Percentiles rank a stretch among this genome's conserved stretches.
These are phyloP conservation scores for Coreoperca whiteheadi DNA, from an alignment of 2,113 vertebrate genomes.

Conservation along the genomic window DNA sequence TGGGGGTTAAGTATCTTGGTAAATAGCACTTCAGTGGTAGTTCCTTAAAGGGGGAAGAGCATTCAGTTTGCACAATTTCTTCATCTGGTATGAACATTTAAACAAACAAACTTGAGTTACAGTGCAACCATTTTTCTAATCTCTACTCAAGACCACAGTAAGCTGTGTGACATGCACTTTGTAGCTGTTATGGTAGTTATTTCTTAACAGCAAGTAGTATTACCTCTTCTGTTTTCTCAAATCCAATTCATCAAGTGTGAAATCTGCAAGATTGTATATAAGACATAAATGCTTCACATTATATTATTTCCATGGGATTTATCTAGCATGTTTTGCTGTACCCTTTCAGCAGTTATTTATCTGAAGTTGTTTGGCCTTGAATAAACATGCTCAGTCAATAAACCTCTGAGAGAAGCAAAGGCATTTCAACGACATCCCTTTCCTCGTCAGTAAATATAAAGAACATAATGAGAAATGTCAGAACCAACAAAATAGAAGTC, in stretches of 20 bases:
- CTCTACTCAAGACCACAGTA: background rate
- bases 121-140: background rate
- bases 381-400: constrained; percentile 5
- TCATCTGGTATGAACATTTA: background rate
- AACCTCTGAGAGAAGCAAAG: background rate
- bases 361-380: constrained; percentile 26
- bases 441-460: background rate
- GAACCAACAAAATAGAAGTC: background rate
- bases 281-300: background rate
- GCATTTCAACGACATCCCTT: background rate
- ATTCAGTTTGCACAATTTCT: background rate
- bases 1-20: background rate
- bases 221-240: background rate
- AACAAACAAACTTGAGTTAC: constrained; percentile 6
- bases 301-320: background rate
- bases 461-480: background rate
- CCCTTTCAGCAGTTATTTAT: background rate
- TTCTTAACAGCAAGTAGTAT: background rate
- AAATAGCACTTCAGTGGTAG: constrained; percentile 2
- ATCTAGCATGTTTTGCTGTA: background rate
- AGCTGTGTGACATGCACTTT: background rate
- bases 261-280: background rate
- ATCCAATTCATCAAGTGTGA: background rate
- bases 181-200: background rate
- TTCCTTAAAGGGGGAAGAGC: background rate